Base-by-base conservation (phyloP, 35 echinoderm and acorn worm genomes). In the Heliocidaris tuberculata region DNA sequence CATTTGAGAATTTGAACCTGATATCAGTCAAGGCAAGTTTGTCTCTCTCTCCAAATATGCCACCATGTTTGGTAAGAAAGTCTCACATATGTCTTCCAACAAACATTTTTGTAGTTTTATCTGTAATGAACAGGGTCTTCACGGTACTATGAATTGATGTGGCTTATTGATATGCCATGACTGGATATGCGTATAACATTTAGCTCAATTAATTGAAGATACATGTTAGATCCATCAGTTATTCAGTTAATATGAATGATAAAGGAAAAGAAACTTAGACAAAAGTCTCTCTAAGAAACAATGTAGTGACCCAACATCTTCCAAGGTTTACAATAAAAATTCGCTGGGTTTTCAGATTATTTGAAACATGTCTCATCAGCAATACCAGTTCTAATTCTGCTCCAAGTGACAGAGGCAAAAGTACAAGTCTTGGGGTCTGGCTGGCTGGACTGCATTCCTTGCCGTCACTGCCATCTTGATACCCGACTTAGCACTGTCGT, bases 401-500 rank as follows among this genome's bases (percentile, higher is more conserved):
- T 78, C 21, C 50, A 27, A 78, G 4, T 78, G 27, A 3, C 21
- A 78, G 65, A n/a, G 21, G 65, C 21, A 5, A 78, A n/a, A 78
- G 65, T 78, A n/a, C 65, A 78, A 78, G 65, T 78, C 19, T 78
- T n/a, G 65, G 65, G 60, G 65, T 78, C 19, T 78, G 27, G 65
- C 19, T 78, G 27, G 65, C 65, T 78, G 21, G 65, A 5, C 65
- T 21, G 27, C 65, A 78, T 78, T 78, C 65, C 65, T n/a, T 21
- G 27, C 24, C 27, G 65, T 78, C 65, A 78, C 24, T 27, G 27
- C 65, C 65, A 78, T 78, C 65, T 19, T 60, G 59, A 19, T 60
- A 42, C 19, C 86, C 16, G 90, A 92, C 90, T 93, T 93, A 93
- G 48, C 91, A 27, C 50, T 93, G 91, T 93, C 91, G 50, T 17